Evolutionary conservation across 2,888 invertebrate genomes (phyloP).

Genomic region (Acronicta leporina): DNA sequence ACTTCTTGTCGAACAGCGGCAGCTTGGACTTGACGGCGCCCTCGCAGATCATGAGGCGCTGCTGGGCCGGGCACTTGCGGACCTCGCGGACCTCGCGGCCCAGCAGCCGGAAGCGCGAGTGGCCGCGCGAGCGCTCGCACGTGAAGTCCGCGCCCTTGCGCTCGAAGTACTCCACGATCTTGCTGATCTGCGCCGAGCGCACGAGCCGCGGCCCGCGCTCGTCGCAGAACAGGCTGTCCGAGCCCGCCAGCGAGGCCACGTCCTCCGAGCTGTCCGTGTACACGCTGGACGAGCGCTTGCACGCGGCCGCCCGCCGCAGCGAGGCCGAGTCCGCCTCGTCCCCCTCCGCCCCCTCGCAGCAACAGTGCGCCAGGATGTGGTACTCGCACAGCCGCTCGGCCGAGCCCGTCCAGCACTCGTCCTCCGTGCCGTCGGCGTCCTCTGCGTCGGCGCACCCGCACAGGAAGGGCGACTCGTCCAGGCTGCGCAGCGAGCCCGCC

Average conservation of each 20-base stretch:
- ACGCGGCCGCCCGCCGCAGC: slow-evolving; percentile 71
- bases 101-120: slow-evolving; percentile 61
- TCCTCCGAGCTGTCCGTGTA: slow-evolving; percentile 97
- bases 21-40: slow-evolving; percentile 96
- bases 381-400: slow-evolving; percentile 64
- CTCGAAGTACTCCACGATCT: slow-evolving; percentile 97
- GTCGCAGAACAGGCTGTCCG: slow-evolving; percentile 92
- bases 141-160: slow-evolving; percentile 91
- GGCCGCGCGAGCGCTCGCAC: slow-evolving; percentile 79
- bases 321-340: slow-evolving; percentile 57
- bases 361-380: slow-evolving; percentile 77
- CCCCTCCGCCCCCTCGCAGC: slow-evolving; percentile 70
- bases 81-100: slow-evolving; percentile 21
- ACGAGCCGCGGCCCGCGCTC: slow-evolving; percentile 90
- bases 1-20: slow-evolving; percentile 93
- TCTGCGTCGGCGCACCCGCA: slow-evolving; percentile 62
- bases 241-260: slow-evolving; percentile 94
- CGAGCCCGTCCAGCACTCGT: slow-evolving; percentile 45
- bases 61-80: slow-evolving; percentile 87
- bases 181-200: slow-evolving; percentile 92
- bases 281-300: slow-evolving; percentile 93
- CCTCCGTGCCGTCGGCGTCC: slow-evolving; percentile 1
- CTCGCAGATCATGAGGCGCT: slow-evolving; percentile 94
- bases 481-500: slow-evolving; percentile 19
- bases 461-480: slow-evolving; percentile 72